Percentiles rank a stretch among this genome's conserved stretches.
These are phyloP conservation scores for Lacanobia wlatinum DNA, from an alignment of 2,888 invertebrate species.

Conservation along the genomic window DNA sequence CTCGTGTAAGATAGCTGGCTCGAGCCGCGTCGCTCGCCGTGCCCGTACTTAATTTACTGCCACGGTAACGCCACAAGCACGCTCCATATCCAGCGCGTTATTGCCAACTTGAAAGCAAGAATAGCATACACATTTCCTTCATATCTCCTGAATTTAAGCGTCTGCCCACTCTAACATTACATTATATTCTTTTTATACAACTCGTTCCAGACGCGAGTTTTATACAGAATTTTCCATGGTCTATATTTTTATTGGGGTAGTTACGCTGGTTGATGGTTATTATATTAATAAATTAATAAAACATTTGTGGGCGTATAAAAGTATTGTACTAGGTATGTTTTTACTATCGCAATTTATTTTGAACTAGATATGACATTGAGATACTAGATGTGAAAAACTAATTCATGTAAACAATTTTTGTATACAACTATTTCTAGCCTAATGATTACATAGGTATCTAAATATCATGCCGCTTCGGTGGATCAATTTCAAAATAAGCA, in stretches of 20 bases:
- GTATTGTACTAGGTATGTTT: not conserved
- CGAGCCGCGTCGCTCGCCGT: conserved; percentile 79
- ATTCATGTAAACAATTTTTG: not conserved
- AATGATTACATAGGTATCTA: not conserved
- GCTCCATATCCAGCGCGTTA: conserved; percentile 89
- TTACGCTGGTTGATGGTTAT: conserved; percentile 31
- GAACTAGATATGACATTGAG: too few relatives aligned
- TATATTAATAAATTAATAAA: conserved; percentile 32
- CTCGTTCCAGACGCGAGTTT: conserved; percentile 68
- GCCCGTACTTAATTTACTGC: conserved; percentile 87
- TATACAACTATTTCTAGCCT: not conserved
- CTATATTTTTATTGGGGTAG: conserved; percentile 59
- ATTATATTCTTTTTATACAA: conserved; percentile 80
- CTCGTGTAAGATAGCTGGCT: conserved; percentile 79
- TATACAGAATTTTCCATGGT: conserved; percentile 66
- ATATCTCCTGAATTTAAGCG: conserved; percentile 86
- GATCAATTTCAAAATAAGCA: conserved; percentile 18
- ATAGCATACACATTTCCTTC: conserved; percentile 87
- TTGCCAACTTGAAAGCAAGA: conserved; percentile 90
- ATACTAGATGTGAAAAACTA: not conserved
- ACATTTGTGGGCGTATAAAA: conserved; percentile 3
- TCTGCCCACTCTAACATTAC: conserved; percentile 82
- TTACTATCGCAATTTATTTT: not conserved
- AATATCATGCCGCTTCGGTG: not conserved
- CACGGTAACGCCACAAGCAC: conserved; percentile 88